Percentiles rank a stretch among this genome's conserved stretches.
Evolutionary conservation across 2,113 vertebrate species (phyloP).

Genomic region (Sisor rabdophorus): DNA sequence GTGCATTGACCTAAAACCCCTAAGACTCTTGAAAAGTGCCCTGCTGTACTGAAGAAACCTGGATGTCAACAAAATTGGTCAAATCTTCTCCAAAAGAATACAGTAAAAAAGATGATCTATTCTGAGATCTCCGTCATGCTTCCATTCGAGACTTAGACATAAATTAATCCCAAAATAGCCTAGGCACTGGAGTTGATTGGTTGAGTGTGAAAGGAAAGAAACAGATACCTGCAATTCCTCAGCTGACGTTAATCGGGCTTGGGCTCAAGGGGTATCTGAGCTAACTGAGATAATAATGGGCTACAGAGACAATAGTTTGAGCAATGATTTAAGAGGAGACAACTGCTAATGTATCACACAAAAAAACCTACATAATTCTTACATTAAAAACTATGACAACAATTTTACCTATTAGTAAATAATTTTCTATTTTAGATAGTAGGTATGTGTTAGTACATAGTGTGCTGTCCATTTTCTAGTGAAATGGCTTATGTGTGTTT

Average conservation of each 20-base stretch:
- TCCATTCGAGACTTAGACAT: constrained; percentile 59
- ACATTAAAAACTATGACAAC: not conserved
- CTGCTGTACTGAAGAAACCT: constrained; percentile 27
- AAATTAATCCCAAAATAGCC: constrained; percentile 69
- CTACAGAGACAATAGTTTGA: constrained; percentile 21
- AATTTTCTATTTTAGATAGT: too few relatives aligned
- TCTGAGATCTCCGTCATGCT: constrained; percentile 52
- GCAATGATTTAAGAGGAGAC: not conserved
- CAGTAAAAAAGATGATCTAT: constrained; percentile 57
- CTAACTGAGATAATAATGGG: constrained; percentile 21
- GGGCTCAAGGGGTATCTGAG: constrained; percentile 8
- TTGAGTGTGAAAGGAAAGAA: constrained; percentile 46
- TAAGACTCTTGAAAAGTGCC: not conserved
- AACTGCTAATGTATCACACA: not conserved
- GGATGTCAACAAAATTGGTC: constrained; percentile 50
- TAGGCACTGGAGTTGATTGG: constrained; percentile 17
- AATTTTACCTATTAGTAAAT: too few relatives aligned
- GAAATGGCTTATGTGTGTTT: not conserved
- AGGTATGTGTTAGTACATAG: constrained; percentile 40
- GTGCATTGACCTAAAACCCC: constrained; percentile 15
- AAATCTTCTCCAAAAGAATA: constrained; percentile 50
- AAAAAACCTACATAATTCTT: too few relatives aligned
- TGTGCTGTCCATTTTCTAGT: constrained; percentile 12
- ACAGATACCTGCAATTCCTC: constrained; percentile 60
- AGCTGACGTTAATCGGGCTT: constrained; percentile 30